Evolutionary conservation across 1,140 invertebrate genomes (phyloP).

Genomic region (Watersipora subatra): DNA sequence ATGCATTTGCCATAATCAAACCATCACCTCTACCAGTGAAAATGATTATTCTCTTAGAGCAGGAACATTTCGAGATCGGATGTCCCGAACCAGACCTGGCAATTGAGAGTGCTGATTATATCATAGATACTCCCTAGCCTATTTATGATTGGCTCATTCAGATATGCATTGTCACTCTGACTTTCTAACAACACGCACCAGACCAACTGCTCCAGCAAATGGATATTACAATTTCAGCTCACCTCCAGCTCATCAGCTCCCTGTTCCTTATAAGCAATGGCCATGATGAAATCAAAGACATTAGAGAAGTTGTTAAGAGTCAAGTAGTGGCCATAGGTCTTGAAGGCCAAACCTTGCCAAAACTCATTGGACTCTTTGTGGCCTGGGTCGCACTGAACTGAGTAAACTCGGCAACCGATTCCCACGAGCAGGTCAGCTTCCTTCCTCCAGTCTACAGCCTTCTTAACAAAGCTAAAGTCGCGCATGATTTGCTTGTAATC

Average conservation of each 20-base stretch:
- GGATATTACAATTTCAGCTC: no score
- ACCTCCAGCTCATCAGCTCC: constrained; percentile 18
- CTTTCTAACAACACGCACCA: no score
- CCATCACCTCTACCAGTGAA: no score
- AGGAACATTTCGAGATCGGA: no score
- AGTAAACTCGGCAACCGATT: constrained; percentile 20
- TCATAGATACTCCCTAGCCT: no score
- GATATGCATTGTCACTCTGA: no score
- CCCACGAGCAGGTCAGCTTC: constrained; percentile 11
- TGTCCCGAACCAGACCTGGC: no score
- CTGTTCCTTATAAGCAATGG: constrained; percentile 21
- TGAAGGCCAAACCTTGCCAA: constrained; percentile 16
- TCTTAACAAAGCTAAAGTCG: constrained; percentile 16
- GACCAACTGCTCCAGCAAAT: no score
- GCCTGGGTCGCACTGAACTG: constrained; percentile 16
- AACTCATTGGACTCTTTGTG: constrained; percentile 12
- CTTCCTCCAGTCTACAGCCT: constrained; percentile 21
- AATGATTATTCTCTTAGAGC: no score
- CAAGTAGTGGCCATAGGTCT: constrained; percentile 21
- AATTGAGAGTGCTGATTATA: no score
- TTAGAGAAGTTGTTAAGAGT: constrained; percentile 19
- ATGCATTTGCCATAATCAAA: no score
- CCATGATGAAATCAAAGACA: constrained; percentile 24
- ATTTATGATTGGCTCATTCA: no score
- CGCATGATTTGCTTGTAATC: constrained; percentile 14